Percentiles rank a stretch among this genome's conserved stretches.
These are phyloP conservation scores for Stegana nigrithorax DNA, from an alignment of 2,888 invertebrate species.

Conservation along the genomic window DNA sequence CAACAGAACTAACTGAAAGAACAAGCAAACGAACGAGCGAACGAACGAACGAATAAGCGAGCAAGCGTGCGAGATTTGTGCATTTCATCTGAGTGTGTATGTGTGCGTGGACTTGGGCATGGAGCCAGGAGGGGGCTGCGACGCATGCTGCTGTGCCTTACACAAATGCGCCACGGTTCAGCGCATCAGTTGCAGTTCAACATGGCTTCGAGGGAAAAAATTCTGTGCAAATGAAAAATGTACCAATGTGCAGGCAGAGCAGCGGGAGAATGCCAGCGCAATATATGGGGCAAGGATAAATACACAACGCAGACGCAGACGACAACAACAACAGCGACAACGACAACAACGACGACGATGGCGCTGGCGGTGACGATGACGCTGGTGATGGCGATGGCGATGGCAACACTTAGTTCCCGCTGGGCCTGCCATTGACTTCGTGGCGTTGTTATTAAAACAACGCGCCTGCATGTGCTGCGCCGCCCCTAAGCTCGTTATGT, in stretches of 20 bases:
- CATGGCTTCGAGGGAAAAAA: no score
- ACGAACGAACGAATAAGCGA: no score
- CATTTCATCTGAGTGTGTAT: neutral
- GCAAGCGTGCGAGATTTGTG: no score
- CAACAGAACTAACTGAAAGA: neutral
- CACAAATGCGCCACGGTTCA: neutral
- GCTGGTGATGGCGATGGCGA: neutral
- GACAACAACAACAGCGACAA: neutral
- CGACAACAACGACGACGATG: neutral
- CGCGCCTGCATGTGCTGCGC: no score
- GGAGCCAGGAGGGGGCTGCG: no score
- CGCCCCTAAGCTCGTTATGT: no score
- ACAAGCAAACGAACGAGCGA: no score
- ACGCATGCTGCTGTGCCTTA: neutral
- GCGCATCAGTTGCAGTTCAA: neutral
- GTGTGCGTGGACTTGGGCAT: no score
- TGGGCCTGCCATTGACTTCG: slow-evolving; percentile 23
- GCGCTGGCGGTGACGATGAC: no score
- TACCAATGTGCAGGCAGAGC: no score
- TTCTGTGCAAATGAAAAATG: no score
- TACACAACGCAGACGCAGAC: neutral
- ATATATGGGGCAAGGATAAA: slow-evolving; percentile 24
- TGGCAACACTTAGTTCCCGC: slow-evolving; percentile 9
- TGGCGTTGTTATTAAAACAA: slow-evolving; percentile 8
- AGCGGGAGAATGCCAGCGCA: neutral